Conservation (phyloP, 2,797 vertebrate genomes). For the Pangasius krempfi region DNA sequence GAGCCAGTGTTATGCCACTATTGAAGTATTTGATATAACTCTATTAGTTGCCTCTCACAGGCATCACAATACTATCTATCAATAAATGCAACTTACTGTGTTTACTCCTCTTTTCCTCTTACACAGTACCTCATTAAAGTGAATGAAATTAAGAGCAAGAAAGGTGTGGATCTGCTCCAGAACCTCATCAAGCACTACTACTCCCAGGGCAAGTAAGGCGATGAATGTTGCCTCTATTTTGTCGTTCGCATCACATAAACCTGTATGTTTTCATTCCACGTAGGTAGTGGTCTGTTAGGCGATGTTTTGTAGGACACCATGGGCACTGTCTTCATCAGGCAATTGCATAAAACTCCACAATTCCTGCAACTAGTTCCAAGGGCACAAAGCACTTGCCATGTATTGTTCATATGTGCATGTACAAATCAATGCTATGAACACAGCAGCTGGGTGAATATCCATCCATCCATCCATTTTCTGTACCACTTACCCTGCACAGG, state of each 20-base stretch:
- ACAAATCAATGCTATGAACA: neutral
- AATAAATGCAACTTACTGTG: neutral
- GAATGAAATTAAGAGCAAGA: slow-evolving; percentile 79
- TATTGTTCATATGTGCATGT: neutral
- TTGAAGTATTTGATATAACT: neutral
- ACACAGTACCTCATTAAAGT: slow-evolving; percentile 78
- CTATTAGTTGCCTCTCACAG: neutral
- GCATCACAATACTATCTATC: neutral
- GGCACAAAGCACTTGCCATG: neutral
- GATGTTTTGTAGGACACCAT: neutral
- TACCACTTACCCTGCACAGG: no score
- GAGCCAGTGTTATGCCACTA: neutral
- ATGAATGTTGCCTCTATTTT: neutral
- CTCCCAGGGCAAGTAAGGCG: slow-evolving; percentile 82
- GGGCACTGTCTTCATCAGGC: neutral
- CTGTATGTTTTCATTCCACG: neutral
- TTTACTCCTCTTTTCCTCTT: neutral
- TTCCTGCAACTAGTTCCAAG: neutral
- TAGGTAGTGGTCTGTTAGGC: neutral
- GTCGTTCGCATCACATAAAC: neutral
- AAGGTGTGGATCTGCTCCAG: slow-evolving; percentile 81
- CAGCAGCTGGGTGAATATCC: neutral
- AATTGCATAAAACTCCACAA: neutral
- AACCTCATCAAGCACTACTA: slow-evolving; percentile 86
- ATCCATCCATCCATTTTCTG: no score